A percentile compares a stretch with the other conserved stretches of the same genome.
These are phyloP conservation scores for Hoplostethus mediterraneus DNA, from an alignment of 2,797 vertebrate genomes.

Conservation along the genomic window DNA sequence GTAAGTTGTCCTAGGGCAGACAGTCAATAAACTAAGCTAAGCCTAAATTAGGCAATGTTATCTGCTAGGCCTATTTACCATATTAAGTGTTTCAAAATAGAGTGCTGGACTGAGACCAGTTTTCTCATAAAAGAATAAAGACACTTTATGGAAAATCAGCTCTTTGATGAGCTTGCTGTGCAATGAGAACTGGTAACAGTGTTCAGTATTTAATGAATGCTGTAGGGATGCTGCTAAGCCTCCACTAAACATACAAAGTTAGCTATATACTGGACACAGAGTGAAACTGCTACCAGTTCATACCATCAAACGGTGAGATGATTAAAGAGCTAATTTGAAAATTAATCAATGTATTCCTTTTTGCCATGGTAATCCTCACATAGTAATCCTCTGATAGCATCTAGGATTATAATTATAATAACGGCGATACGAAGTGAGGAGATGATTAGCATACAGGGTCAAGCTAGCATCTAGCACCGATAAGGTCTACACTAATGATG, in stretches of 20 bases:
- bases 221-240: neutral
- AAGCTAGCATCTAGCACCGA: too few relatives aligned
- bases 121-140: neutral
- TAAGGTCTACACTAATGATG: too few relatives aligned
- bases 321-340: neutral
- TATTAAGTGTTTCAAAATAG: neutral
- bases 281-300: neutral
- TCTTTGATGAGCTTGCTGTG: neutral
- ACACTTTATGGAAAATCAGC: neutral
- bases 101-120: neutral
- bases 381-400: too few relatives aligned
- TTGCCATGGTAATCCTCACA: too few relatives aligned
- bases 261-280: too few relatives aligned
- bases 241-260: too few relatives aligned
- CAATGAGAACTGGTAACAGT: too few relatives aligned
- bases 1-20: too few relatives aligned
- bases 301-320: neutral
- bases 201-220: neutral
- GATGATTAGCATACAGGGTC: too few relatives aligned
- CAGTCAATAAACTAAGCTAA: neutral
- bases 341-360: neutral
- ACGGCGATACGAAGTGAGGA: too few relatives aligned
- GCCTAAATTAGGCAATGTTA: neutral
- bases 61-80: neutral
- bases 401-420: too few relatives aligned